Base-by-base conservation (phyloP, 2,797 vertebrate species). In the Trichosurus vulpecula region DNA sequence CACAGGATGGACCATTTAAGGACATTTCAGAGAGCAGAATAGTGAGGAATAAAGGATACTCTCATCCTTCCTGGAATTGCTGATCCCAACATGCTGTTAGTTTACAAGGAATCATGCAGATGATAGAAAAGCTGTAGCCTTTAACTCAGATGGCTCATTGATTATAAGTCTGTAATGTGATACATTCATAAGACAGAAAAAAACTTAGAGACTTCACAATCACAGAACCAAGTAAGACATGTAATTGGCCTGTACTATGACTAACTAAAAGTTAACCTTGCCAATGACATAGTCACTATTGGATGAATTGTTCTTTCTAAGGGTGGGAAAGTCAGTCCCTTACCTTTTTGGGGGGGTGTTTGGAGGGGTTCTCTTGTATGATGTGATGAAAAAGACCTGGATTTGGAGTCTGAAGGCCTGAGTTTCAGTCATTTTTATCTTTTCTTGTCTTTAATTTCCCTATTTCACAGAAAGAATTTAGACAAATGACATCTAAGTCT, bases 231-330 rank as follows among this genome's bases (percentile, higher is more conserved):
- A n/a, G n/a, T n/a, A 81, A 41, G n/a, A 81, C 0, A 22, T 66
- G 16, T 5, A n/a, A 41, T 41, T 47, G 14, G 35, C 35, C 12
- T 61, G 10, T 12, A 61, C 0, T 61, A 61, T n/a, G 13, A n/a
- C 13, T n/a, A 66, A n/a, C 13, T n/a, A n/a, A n/a, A 66, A 29
- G 0, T 66, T 16, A 66, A 66, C 35, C n/a, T n/a, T 66, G 4
- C 4, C 4, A n/a, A 6, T n/a, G 35, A 0, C 4, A 19, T 66
- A n/a, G 35, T n/a, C 61, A n/a, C 14, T n/a, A n/a, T n/a, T 35
- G 19, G 35, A n/a, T 66, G 4, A 66, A 19, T n/a, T 27, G 13
- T 66, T n/a, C 57, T 58, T 58, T 31, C 58, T 14, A 61, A 61
- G 31, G 12, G 29, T 61, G 58, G 3, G 14, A 66, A 61, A n/a